phyloP scores from a whole-genome alignment of 1,140 invertebrate species.

The Papilio polyxenes region DNA sequence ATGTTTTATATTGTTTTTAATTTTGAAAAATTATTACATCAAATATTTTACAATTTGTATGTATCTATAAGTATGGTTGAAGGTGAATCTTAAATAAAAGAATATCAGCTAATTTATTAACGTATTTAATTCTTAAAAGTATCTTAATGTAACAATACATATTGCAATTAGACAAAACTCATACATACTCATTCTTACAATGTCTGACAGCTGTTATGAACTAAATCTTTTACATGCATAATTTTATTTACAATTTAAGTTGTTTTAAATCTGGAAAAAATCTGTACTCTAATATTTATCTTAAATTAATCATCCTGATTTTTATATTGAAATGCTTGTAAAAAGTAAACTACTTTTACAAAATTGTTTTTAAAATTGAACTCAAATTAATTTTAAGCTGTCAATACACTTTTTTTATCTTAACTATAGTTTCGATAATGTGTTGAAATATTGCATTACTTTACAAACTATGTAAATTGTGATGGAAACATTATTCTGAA shows the following conservation, averaged over 20 bases:
- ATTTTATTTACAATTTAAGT: constrained; percentile 2
- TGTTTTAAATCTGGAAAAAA: background rate
- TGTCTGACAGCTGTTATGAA: background rate
- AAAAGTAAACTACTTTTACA: background rate
- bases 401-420: background rate
- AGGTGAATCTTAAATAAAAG: background rate
- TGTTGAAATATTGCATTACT: background rate
- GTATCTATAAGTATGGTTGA: background rate
- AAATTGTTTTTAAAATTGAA: background rate
- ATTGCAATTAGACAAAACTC: constrained; percentile 11
- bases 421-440: background rate
- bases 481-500: background rate
- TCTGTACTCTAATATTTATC: background rate
- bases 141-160: background rate
- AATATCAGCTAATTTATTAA: background rate
- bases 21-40: background rate
- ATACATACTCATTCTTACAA: background rate
- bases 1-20: background rate
- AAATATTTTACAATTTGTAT: background rate
- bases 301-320: background rate
- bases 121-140: constrained; percentile 4
- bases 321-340: background rate
- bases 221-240: background rate
- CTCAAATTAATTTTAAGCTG: background rate
- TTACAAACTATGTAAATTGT: background rate